Percentiles rank a stretch among this genome's conserved stretches.
Conservation (phyloP, 2,113 vertebrate genomes). For the Narcine bancroftii region DNA sequence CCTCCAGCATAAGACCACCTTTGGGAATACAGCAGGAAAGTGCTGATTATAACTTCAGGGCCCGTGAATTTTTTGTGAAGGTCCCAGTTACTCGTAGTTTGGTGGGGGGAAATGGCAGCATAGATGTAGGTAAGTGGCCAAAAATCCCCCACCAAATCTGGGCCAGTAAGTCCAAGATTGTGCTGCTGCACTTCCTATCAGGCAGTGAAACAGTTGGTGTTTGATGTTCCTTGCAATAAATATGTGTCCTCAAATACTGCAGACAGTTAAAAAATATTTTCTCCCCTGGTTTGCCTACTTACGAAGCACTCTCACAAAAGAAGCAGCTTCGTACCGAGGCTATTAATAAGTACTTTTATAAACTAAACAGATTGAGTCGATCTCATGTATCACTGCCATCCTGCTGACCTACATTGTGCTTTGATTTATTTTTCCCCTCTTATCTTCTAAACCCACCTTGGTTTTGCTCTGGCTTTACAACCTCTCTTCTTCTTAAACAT, state of each 20-base stretch:
- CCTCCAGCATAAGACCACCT: no score
- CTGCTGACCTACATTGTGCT: neutral
- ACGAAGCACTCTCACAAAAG: neutral
- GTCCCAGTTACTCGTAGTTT: no score
- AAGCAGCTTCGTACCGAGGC: neutral
- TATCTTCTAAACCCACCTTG: neutral
- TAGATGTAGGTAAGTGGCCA: no score
- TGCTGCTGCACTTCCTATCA: neutral
- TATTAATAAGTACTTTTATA: neutral
- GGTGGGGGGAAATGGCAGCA: no score
- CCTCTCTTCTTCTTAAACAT: neutral
- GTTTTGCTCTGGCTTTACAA: neutral
- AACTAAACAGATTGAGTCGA: neutral
- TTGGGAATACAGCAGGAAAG: no score
- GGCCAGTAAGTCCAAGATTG: no score
- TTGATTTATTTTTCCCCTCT: neutral
- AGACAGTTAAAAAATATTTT: neutral
- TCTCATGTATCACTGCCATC: neutral
- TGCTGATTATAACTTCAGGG: no score
- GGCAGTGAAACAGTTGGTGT: neutral
- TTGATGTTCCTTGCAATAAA: neutral
- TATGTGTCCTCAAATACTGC: neutral
- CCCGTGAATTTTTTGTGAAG: no score
- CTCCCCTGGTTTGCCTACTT: neutral
- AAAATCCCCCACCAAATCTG: no score